These are phyloP conservation scores for Lithobates sylvaticus DNA, from an alignment of 2,797 vertebrate species.

Conservation along the genomic window DNA sequence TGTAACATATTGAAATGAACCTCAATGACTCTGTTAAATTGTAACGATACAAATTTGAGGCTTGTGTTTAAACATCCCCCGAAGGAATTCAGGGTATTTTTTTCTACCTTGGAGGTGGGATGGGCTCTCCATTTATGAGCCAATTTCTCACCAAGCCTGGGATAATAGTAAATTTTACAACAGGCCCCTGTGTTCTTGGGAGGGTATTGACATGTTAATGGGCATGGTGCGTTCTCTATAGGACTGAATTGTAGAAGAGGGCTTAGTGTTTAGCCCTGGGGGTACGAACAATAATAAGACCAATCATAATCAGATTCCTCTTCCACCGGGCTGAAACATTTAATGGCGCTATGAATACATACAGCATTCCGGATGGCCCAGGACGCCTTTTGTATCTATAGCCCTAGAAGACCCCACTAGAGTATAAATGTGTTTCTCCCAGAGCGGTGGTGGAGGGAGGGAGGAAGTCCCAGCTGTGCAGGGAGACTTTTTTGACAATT, in stretches of 20 bases:
- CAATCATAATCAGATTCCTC: slow-evolving; percentile 16
- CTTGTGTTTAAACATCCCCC: background rate
- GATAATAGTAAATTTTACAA: slow-evolving; percentile 24
- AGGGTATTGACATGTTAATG: slow-evolving; percentile 46
- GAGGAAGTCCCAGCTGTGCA: background rate
- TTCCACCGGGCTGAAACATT: background rate
- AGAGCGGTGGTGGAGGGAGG: background rate
- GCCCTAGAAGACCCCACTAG: background rate
- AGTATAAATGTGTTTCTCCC: background rate
- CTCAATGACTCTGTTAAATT: background rate
- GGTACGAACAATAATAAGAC: slow-evolving; percentile 27
- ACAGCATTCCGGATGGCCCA: slow-evolving; percentile 2
- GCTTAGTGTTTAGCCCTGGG: slow-evolving; percentile 25
- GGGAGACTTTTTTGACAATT: background rate
- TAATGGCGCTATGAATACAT: slow-evolving; percentile 35
- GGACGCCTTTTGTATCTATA: background rate
- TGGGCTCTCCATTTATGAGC: background rate
- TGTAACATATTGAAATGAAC: background rate
- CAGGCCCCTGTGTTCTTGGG: background rate
- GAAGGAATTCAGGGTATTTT: background rate
- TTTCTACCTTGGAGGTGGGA: background rate
- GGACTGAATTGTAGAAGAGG: background rate
- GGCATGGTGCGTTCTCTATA: slow-evolving; percentile 18
- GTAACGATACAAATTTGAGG: background rate
- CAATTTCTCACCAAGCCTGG: background rate